phyloP scores from a whole-genome alignment of 1,140 invertebrate genomes.

The Megalopta genalis region DNA sequence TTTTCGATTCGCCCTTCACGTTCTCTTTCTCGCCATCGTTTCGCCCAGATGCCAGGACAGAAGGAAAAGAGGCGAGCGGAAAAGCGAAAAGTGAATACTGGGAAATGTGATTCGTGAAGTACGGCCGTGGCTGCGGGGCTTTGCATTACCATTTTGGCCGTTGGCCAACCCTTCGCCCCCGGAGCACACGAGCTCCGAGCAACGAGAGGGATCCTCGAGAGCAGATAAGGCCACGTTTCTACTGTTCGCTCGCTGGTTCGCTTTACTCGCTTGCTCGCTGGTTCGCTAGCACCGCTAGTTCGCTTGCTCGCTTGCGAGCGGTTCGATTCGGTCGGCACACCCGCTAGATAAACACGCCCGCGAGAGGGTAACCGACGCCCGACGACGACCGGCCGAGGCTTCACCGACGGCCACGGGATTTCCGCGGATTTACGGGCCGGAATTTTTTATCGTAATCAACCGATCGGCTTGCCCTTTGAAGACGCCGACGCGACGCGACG shows the following conservation, averaged over 20 bases:
- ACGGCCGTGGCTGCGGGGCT: slow-evolving; percentile 45
- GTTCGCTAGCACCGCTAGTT: too few relatives aligned
- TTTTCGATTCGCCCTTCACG: background rate
- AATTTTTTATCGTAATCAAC: slow-evolving; percentile 65
- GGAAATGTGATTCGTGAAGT: slow-evolving; percentile 67
- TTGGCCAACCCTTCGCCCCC: slow-evolving; percentile 56
- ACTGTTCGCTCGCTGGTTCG: slow-evolving; percentile 43
- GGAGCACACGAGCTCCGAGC: slow-evolving; percentile 39
- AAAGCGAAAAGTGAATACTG: slow-evolving; percentile 71
- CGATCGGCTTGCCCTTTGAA: slow-evolving; percentile 18
- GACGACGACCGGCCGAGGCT: slow-evolving; percentile 31
- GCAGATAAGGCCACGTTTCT: slow-evolving; percentile 61
- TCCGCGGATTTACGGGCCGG: slow-evolving; percentile 61
- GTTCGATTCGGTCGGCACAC: slow-evolving; percentile 58
- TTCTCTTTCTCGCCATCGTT: background rate
- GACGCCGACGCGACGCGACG: background rate
- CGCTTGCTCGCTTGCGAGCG: slow-evolving; percentile 42
- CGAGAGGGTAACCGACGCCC: slow-evolving; percentile 42
- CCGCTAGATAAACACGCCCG: slow-evolving; percentile 63
- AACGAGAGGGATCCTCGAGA: slow-evolving; percentile 60
- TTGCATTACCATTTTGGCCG: slow-evolving; percentile 72
- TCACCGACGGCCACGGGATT: slow-evolving; percentile 43
- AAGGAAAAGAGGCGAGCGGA: slow-evolving; percentile 48
- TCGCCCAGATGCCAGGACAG: slow-evolving; percentile 33
- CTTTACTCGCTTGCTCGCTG: slow-evolving; percentile 33